Evolutionary conservation across 92 coral and sea anemone genomes (phyloP).

Genomic region (Micromussa lordhowensis): DNA sequence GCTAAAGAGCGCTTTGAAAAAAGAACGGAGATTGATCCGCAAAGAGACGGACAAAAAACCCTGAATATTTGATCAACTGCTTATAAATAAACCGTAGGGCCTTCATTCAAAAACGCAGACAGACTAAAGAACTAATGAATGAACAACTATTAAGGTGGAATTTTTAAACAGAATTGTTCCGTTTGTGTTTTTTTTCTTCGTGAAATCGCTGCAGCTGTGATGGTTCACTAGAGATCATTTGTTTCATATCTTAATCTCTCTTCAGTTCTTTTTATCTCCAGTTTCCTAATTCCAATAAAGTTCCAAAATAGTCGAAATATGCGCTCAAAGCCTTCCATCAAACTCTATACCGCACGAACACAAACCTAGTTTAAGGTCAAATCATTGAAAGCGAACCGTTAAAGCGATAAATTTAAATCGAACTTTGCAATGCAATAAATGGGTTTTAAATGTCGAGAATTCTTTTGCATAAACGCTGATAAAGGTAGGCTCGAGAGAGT

Average conservation of each 20-base stretch:
- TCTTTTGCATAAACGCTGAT: background rate
- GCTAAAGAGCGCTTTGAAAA: conserved; percentile 21
- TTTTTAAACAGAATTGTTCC: background rate
- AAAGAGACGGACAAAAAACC: background rate
- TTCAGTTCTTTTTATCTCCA: conserved; percentile 6
- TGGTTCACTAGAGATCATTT: conserved; percentile 30
- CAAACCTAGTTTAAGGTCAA: background rate
- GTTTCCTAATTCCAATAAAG: background rate
- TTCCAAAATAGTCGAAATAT: background rate
- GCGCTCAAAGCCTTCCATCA: background rate
- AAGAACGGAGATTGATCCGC: conserved; percentile 11
- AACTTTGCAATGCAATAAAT: background rate
- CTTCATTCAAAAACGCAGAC: conserved; percentile 11
- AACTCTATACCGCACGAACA: no score
- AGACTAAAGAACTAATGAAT: conserved; percentile 19
- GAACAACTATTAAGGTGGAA: conserved; percentile 16
- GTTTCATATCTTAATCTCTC: conserved; percentile 26
- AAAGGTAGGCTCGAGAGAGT: background rate
- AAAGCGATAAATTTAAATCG: background rate
- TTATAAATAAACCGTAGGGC: conserved; percentile 20
- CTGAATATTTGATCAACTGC: conserved; percentile 39
- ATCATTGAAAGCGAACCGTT: background rate
- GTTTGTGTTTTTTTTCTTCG: conserved; percentile 5
- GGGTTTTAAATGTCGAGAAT: background rate
- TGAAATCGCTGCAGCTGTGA: conserved; percentile 32